phyloP scores from a whole-genome alignment of 2,888 invertebrate genomes.

The Oxycera nigricornis region DNA sequence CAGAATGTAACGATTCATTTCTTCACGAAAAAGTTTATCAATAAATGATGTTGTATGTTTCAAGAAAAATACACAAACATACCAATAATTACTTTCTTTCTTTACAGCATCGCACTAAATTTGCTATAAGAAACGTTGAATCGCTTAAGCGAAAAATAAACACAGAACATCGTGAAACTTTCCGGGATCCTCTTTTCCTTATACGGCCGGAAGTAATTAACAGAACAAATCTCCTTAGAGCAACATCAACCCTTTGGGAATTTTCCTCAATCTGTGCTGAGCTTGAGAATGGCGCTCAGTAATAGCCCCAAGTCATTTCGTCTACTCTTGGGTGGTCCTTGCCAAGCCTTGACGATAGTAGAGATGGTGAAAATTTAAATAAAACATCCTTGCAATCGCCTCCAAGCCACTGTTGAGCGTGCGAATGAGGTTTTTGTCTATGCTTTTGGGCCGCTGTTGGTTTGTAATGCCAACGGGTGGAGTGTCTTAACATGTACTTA shows the following conservation, averaged over 20 bases:
- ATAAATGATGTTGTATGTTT: no score
- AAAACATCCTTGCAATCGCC: conserved; percentile 31
- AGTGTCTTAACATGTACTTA: background rate
- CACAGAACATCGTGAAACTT: conserved; percentile 2
- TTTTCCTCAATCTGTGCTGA: conserved; percentile 7
- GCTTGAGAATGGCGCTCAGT: conserved; percentile 12
- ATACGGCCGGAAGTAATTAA: conserved; percentile 8
- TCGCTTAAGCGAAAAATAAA: conserved; percentile 6
- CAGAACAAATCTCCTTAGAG: conserved; percentile 17
- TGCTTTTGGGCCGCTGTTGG: conserved; percentile 7
- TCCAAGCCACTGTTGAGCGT: conserved; percentile 8
- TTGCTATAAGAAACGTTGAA: background rate
- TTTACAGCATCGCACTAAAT: no score
- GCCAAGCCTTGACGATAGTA: background rate
- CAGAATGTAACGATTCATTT: no score
- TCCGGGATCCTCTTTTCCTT: background rate
- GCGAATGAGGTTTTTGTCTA: conserved; percentile 18
- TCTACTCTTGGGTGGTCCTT: background rate
- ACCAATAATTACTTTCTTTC: no score
- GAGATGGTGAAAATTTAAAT: conserved; percentile 29
- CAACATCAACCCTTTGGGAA: conserved; percentile 6
- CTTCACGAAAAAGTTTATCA: no score
- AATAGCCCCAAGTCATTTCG: background rate
- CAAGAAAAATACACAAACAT: no score
- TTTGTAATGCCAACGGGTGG: conserved; percentile 4